Evolutionary conservation across 2,797 vertebrate species (phyloP).

Genomic region (Microcaecilia unicolor): DNA sequence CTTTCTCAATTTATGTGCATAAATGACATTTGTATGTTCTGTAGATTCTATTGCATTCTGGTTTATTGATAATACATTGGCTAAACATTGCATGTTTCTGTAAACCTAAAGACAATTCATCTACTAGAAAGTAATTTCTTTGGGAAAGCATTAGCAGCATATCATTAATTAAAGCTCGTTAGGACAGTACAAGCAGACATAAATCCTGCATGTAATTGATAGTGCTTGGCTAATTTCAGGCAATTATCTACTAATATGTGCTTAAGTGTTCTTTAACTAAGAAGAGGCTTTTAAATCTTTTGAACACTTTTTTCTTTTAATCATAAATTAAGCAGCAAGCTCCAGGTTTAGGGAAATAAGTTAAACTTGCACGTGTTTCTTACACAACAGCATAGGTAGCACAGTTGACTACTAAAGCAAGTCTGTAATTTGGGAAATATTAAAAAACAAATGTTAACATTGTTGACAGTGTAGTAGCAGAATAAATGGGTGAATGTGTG

Average conservation of each 20-base stretch:
- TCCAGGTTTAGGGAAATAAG: slow-evolving; percentile 24
- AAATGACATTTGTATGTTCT: too few relatives aligned
- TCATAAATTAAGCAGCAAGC: slow-evolving; percentile 44
- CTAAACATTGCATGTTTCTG: slow-evolving; percentile 44
- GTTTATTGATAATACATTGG: slow-evolving; percentile 44
- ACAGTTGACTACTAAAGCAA: too few relatives aligned
- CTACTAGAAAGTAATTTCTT: slow-evolving; percentile 59
- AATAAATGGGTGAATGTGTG: too few relatives aligned
- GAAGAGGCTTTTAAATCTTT: slow-evolving; percentile 54
- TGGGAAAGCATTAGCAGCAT: slow-evolving; percentile 55
- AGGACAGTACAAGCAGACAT: slow-evolving; percentile 52
- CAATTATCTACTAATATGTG: slow-evolving; percentile 62
- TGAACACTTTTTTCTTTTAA: slow-evolving; percentile 48
- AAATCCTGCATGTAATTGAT: slow-evolving; percentile 66
- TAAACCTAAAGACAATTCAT: slow-evolving; percentile 55
- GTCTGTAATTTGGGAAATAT: too few relatives aligned
- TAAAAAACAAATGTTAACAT: too few relatives aligned
- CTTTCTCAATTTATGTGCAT: too few relatives aligned
- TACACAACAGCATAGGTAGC: too few relatives aligned
- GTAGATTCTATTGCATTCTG: slow-evolving; percentile 11
- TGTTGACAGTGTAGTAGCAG: too few relatives aligned
- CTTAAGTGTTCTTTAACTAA: slow-evolving; percentile 63
- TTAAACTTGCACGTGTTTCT: too few relatives aligned
- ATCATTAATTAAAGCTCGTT: slow-evolving; percentile 69
- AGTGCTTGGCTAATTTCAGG: slow-evolving; percentile 60